Evolutionary conservation across 2,113 vertebrate genomes (phyloP).

Genomic region (Tilapia sparmanii): DNA sequence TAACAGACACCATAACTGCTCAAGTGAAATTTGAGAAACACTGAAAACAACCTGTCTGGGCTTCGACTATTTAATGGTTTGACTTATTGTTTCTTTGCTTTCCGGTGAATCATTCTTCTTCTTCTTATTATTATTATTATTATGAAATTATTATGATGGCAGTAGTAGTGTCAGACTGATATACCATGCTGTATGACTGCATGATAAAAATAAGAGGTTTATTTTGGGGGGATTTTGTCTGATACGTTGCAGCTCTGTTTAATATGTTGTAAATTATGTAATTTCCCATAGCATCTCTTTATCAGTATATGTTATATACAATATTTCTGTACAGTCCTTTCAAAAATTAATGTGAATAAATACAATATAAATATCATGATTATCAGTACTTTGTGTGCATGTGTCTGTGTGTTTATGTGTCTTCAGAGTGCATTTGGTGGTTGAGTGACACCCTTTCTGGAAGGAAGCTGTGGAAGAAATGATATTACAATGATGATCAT

Average conservation of each 20-base stretch:
- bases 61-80: too few species aligned
- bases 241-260: neutral
- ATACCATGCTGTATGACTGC: neutral
- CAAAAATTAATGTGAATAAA: neutral
- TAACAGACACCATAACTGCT: slow-evolving; percentile 34
- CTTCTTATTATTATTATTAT: rapidly evolving
- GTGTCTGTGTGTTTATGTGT: neutral
- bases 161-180: neutral
- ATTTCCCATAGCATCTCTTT: neutral
- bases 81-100: neutral
- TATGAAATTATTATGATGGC: neutral
- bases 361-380: neutral
- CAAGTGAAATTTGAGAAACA: neutral
- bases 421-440: neutral
- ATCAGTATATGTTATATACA: neutral
- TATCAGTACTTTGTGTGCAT: neutral
- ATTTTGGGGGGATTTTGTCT: too few species aligned
- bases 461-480: slow-evolving; percentile 3
- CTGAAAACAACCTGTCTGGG: slow-evolving; percentile 44
- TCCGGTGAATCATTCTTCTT: rapidly evolving
- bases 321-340: neutral
- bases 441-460: neutral
- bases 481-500: neutral
- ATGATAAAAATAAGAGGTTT: neutral
- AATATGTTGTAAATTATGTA: neutral